Conservation (phyloP, 2,797 vertebrate genomes). For the Nasua narica region DNA sequence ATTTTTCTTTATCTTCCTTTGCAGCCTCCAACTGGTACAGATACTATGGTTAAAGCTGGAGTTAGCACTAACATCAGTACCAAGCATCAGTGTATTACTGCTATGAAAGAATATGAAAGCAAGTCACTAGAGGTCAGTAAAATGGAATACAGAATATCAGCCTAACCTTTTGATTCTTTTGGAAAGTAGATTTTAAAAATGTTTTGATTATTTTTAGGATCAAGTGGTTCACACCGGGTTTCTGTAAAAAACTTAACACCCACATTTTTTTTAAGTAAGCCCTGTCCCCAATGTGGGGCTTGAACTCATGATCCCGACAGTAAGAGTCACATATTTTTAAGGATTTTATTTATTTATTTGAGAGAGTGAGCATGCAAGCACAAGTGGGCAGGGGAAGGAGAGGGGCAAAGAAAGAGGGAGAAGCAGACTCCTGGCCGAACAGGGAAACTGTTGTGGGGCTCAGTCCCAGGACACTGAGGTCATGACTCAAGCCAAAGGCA, state of each 20-base stretch:
- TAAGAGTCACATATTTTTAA: background rate
- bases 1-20: background rate
- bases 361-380: background rate
- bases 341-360: background rate
- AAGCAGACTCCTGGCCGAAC: background rate
- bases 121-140: constrained; percentile 94
- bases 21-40: constrained; percentile 94
- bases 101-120: constrained; percentile 99
- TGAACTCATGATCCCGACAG: background rate
- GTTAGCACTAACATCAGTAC: constrained; percentile 98
- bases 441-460: background rate
- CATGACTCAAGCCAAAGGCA: background rate
- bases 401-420: background rate
- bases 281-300: background rate
- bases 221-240: background rate
- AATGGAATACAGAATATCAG: background rate
- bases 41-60: constrained; percentile 97
- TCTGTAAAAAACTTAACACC: background rate
- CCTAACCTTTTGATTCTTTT: constrained; percentile 12
- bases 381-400: background rate
- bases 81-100: constrained; percentile 98
- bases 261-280: background rate
- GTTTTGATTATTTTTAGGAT: background rate
- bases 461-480: background rate
- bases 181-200: constrained; percentile 34